Evolutionary conservation across 2,797 vertebrate species (phyloP).

Genomic region (Phoebastria nigripes): DNA sequence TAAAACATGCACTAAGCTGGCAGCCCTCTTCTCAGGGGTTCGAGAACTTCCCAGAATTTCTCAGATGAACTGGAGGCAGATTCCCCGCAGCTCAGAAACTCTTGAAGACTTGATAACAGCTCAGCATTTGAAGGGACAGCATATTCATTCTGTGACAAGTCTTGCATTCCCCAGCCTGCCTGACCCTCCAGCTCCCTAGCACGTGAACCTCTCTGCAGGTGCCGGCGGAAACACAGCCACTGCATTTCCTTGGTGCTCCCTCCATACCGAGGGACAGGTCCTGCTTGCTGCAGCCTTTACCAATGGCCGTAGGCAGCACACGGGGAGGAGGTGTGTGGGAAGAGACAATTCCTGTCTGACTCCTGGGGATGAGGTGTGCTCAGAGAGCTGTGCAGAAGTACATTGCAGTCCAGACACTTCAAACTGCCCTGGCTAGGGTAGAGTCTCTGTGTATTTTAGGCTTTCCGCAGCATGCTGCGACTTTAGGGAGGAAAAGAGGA

Average conservation of each 20-base stretch:
- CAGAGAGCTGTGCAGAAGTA: background rate
- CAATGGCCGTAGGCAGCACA: background rate
- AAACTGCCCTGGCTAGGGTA: background rate
- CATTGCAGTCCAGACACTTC: background rate
- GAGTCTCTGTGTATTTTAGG: background rate
- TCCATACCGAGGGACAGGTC: background rate
- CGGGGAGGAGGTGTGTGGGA: accelerated
- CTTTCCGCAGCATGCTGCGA: background rate
- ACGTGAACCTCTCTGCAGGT: background rate
- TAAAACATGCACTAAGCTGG: background rate
- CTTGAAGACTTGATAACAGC: background rate
- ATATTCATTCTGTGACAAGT: background rate
- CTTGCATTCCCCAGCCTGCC: background rate
- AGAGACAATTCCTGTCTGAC: background rate
- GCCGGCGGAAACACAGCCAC: background rate
- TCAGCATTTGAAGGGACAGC: background rate
- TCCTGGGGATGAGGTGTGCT: background rate
- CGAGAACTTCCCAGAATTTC: background rate
- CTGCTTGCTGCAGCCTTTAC: background rate
- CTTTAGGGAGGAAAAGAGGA: background rate
- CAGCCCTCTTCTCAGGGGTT: background rate
- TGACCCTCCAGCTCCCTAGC: background rate
- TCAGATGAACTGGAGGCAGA: background rate
- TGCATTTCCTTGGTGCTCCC: background rate
- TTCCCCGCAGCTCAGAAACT: background rate